Base-by-base conservation (phyloP, 2,888 invertebrate genomes). In the Heliothis peltigera region DNA sequence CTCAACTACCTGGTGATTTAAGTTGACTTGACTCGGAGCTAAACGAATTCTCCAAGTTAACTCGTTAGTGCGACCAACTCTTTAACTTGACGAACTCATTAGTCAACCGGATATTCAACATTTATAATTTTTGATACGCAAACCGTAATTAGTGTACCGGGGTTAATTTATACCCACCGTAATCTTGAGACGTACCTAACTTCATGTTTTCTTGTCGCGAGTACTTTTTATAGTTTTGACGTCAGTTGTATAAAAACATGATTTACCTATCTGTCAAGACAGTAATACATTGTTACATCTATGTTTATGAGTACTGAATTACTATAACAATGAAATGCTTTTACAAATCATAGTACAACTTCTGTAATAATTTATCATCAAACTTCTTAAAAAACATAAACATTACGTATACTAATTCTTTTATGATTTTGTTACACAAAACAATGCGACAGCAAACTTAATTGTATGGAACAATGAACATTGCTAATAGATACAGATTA, bases 61-160 rank as follows among this genome's bases (percentile, higher is more conserved):
- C 72, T 79, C 81, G 72, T 82, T 82, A 81, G 67, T 54, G 58
- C 59, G 44, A 51, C 55, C 54, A 66, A 75, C 67, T 60, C 73
- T 61, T 67, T 64, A 62, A 73, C 64, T 76, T 47, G 42, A 64
- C 54, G 46, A 64, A 55, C 61, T 63, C 57, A 67, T 65, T 77
- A 70, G 56, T 75, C 25, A 56, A 48, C 22, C 4, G 12, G 39
- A 44, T 58, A 64, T 54, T 43, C 32, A 15, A 44, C 32, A 51
- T 68, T 47, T 39, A 49, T 47, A 28, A 35, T 39, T 55, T 55
- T 32, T 17, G 19, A 15, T 47, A 19, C 12, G 32, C 39, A 35
- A 32, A 28, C 17, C 1, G 8, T 46, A 51, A 59, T 66, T 51
- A 60, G 18, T 42, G 0, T 4, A 28, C n/a, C 6, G 21, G n/a